Evolutionary conservation across 1,140 invertebrate species (phyloP), one percentile per base, ranked within the genome.

Genomic region (Drosophila pruinosa): DNA sequence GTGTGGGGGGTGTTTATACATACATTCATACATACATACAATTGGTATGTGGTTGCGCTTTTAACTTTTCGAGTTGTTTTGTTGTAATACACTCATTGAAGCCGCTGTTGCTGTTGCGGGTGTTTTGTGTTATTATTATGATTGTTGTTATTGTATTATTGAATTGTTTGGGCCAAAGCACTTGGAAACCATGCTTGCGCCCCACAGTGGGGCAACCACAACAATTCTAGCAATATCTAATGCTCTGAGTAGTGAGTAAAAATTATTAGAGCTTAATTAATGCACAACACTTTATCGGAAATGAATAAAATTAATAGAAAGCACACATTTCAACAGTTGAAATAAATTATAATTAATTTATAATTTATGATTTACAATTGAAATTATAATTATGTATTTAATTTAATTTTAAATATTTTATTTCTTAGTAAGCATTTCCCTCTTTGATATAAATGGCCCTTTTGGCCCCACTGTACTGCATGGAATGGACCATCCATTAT

Each of bases 111-210:
- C 67, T 79, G 80, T 61, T 58, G 75, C 67, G 76, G 80, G 78
- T 78, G 72, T 77, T 83, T 85, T 85, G 77, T 88, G 82, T 88
- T 88, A 89, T 88, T 88, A 88, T 88, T 88, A 89, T 88, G 82
- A 88, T 88, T 89, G 83, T 88, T 88, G 83, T 88, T 88, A 89
- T 88, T 88, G 82, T 88, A 76, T 88, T 88, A 89, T 88, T 88
- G 82, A 88, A 88, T 88, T 88, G 82, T 88, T 88, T 88, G 83
- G 83, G 82, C 83, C 83, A 88, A 82, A 81, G 78, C 82, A 82
- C 83, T 86, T 89, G 83, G 80, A 72, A 56, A 67, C 43, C 45
- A 68, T 67, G 56, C 28, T 15, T 19, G 14, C 3, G 41, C 22
- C 43, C 22, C 17, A 86, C 81, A 78, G 77, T 85, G 81, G 74